Conservation (phyloP, 2,113 vertebrate genomes). For the Crotalus tigris region DNA sequence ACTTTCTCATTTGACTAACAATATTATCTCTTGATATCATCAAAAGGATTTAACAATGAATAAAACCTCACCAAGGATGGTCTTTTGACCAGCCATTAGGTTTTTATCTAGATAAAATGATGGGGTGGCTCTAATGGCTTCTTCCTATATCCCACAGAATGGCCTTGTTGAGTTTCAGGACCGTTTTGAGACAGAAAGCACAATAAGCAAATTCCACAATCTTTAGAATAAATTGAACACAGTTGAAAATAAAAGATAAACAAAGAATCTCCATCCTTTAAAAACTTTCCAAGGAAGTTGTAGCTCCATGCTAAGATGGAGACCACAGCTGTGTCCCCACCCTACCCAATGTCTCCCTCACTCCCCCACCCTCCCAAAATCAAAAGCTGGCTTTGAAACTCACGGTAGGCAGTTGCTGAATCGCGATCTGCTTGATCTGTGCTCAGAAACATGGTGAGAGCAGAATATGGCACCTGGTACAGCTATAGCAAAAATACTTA, state of each 20-base stretch:
- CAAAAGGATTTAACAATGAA: neutral
- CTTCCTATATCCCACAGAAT: neutral
- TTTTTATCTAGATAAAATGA: neutral
- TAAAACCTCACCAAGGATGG: neutral
- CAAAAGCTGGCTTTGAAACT: constrained; percentile 48
- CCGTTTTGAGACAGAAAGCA: neutral
- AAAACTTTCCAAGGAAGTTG: neutral
- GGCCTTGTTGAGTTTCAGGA: neutral
- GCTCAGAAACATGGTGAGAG: constrained; percentile 96
- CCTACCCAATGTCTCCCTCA: neutral
- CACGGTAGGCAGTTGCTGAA: constrained; percentile 93
- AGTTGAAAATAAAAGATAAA: neutral
- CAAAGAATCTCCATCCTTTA: neutral
- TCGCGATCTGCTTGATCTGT: constrained; percentile 87
- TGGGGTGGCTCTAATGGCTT: neutral
- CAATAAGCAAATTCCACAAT: neutral
- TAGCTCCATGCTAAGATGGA: neutral
- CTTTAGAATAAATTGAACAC: neutral
- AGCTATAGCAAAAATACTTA: constrained; percentile 69
- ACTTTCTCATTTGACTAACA: neutral
- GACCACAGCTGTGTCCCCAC: neutral
- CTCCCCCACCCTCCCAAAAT: neutral
- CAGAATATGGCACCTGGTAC: constrained; percentile 93
- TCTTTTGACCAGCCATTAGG: neutral
- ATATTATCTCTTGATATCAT: neutral